These are phyloP conservation scores for Drosophila neotestacea DNA, from an alignment of 2,888 invertebrate genomes.

Conservation along the genomic window DNA sequence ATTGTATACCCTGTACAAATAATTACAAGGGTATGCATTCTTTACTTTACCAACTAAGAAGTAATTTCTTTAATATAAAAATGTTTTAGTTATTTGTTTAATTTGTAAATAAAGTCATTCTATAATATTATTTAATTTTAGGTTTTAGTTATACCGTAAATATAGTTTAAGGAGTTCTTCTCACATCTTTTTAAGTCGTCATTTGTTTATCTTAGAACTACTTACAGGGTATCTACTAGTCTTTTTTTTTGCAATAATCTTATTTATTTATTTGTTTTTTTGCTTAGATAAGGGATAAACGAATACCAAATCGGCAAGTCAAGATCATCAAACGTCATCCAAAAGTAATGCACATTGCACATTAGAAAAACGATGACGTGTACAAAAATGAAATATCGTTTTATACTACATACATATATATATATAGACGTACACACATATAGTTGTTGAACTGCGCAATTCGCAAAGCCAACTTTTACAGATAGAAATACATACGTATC, in stretches of 20 bases:
- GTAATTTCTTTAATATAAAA: background rate
- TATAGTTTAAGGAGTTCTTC: too few relatives aligned
- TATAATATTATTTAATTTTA: too few relatives aligned
- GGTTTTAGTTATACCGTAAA: background rate
- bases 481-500: too few relatives aligned
- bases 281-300: background rate
- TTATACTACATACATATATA: background rate
- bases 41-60: background rate
- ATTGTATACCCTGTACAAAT: background rate
- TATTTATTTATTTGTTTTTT: too few relatives aligned
- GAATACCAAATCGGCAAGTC: constrained; percentile 12
- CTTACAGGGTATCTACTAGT: background rate
- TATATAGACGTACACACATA: background rate
- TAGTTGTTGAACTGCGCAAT: constrained; percentile 19
- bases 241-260: background rate
- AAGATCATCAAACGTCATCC: constrained; percentile 31
- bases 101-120: background rate
- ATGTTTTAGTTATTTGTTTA: background rate
- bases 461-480: background rate
- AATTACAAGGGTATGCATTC: background rate
- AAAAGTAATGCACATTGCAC: constrained; percentile 13
- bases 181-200: too few relatives aligned
- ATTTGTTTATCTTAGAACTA: background rate
- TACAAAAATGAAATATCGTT: background rate
- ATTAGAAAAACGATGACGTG: constrained; percentile 7